phyloP scores from a whole-genome alignment of 1,140 invertebrate genomes.

The Meloidogyne hapla region DNA sequence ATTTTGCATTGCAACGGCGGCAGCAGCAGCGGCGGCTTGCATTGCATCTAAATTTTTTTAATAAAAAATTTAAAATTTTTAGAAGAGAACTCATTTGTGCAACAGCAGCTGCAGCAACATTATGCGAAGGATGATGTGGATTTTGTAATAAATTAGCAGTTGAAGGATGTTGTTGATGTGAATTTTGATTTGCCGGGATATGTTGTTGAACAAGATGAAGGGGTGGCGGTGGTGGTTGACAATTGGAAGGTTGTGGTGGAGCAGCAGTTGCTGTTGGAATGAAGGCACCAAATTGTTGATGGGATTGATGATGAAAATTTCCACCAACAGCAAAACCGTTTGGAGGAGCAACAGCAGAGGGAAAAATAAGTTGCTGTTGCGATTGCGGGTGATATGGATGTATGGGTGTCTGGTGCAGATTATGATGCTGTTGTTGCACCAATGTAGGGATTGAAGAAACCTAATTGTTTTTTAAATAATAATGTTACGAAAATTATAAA shows the following conservation, averaged over 20 bases:
- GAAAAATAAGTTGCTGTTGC: background rate
- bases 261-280: conserved; percentile 5
- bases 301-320: background rate
- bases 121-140: background rate
- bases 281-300: conserved; percentile 11
- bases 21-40: conserved; percentile 5
- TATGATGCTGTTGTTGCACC: background rate
- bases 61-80: too few relatives aligned
- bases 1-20: background rate
- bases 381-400: background rate
- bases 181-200: background rate
- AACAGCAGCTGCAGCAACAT: background rate
- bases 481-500: too few relatives aligned
- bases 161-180: too few relatives aligned
- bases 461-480: too few relatives aligned
- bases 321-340: background rate
- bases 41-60: background rate
- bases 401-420: background rate
- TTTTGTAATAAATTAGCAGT: too few relatives aligned
- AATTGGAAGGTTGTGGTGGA: background rate
- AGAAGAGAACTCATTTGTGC: background rate
- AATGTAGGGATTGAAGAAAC: background rate
- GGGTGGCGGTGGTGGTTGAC: background rate
- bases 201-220: conserved; percentile 1
- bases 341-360: background rate